Evolutionary conservation across 2,888 invertebrate genomes (phyloP), one percentile per base, ranked within the genome.

Genomic region (Drosophila nigricruria): DNA sequence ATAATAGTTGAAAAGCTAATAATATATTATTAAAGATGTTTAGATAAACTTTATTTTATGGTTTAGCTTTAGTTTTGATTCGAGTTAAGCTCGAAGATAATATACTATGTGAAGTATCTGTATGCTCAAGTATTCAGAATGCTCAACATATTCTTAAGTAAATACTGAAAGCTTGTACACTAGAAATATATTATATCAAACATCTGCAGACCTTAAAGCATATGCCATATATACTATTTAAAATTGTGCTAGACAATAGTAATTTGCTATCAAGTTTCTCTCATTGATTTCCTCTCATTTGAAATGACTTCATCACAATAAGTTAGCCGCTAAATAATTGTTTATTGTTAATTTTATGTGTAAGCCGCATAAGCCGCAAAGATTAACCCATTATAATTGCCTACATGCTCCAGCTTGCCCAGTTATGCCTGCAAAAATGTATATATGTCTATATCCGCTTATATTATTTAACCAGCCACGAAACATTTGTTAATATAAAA

Each of bases 401-500:
- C 53, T 23, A n/a, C 43, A 61, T 27, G 27, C 45, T 30, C 43
- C 59, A 42, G 25, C 25, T 27, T 43, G 25, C 20, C 43, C 34
- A 62, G 60, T 25, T 36, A 32, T 8, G 20, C 20, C 20, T 23
- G 4, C 34, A 23, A 43, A 43, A 43, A 43, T 16, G 9, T 23
- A 23, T 43, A 16, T 16, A 23, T 43, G 16, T 16, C 12, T 20
- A 36, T 12, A 49, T n/a, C 20, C 32, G 12, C 20, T 14, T 20
- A 43, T 56, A 63, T 68, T 61, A 63, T 77, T 70, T 72, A 74
- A 73, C 71, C 76, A 45, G 56, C 50, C 18, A 40, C 57, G 53
- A 49, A 61, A 59, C 80, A 84, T 84, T 84, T 85, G 88, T 77
- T 84, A 75, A 80, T 82, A 77, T 82, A 60, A 80, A 88, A 82